Base-by-base conservation (phyloP, 2,113 vertebrate species). In the Lamprotornis superbus region DNA sequence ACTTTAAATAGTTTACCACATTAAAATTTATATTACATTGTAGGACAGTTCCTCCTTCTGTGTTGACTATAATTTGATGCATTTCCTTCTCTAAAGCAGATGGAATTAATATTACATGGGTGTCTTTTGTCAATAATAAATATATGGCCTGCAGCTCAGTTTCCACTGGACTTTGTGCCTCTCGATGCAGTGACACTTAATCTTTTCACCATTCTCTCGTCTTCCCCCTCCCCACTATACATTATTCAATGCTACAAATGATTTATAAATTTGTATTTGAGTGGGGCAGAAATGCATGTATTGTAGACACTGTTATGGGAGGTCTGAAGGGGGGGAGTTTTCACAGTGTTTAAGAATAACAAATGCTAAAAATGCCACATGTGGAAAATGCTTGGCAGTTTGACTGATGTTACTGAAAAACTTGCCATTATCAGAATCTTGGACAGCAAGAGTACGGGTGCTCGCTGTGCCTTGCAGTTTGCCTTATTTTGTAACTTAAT, bases 211-310 rank as follows among this genome's bases (percentile, higher is more conserved):
- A 15, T 77, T 46, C 15, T 74, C 6, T 7, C 10, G 3, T 33
- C 15, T 35, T 31, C 12, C 14, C 4, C 13, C 9, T 40, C 20
- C 10, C 31, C 20, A 24, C 55, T 42, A 2, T 12, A 46, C 9
- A 88, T 80, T 28, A 83, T 44, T 77, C 50, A 59, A 4, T 0
- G 0, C 46, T 73, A 7, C 25, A 69, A 15, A 9, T 3, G 4
- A 5, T 71, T 59, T 27, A 4, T 60, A 47, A 20, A 18, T 49
- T 84, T 59, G 19, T 28, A 7, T 83, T 73, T 75, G 53, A 87
- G 37, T 0, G 0, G 10, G 10, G 19, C n/a, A 57, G 16, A 52
- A 69, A 4, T 71, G 22, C 25, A 20, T 0, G 0, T 16, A 15
- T 35, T 68, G 16, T 39, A n/a, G 63, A 12, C n/a, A 7, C 15